These are phyloP conservation scores for Nansenia antarctica DNA, from an alignment of 2,113 vertebrate species.

Conservation along the genomic window DNA sequence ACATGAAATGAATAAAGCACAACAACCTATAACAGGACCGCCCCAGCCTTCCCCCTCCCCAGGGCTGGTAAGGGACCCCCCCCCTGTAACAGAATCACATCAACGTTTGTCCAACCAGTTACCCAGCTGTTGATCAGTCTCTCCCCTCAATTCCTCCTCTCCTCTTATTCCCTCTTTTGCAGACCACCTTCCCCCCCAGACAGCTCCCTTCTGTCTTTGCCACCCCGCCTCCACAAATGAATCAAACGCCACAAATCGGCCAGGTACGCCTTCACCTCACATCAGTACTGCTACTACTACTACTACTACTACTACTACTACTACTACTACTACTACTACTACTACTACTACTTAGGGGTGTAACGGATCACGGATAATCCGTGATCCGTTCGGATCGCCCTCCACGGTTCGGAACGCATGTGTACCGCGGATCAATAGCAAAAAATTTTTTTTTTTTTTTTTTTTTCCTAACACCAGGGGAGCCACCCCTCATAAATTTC, in stretches of 20 bases:
- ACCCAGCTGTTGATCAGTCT: not conserved
- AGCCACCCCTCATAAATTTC: too few species aligned
- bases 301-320: too few species aligned
- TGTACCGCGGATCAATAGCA: too few species aligned
- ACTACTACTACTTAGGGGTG: too few species aligned
- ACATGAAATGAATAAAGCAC: constrained; percentile 99
- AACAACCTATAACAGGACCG: constrained; percentile 95
- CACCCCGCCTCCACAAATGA: constrained; percentile 93
- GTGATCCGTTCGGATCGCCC: too few species aligned
- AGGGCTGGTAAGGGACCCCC: constrained; percentile 82
- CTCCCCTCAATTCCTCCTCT: not conserved
- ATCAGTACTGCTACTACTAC: not conserved
- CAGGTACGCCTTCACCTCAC: constrained; percentile 78
- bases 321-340: too few species aligned
- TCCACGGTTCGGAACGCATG: too few species aligned
- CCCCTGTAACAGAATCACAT: not conserved
- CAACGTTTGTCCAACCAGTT: not conserved
- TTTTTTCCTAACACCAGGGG: too few species aligned
- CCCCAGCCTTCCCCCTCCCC: constrained; percentile 90
- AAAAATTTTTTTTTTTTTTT: too few species aligned
- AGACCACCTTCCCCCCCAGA: constrained; percentile 88
- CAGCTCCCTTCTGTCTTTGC: constrained; percentile 90
- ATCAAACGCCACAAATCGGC: constrained; percentile 90
- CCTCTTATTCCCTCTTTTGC: constrained; percentile 43
- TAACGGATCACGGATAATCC: too few species aligned